These are phyloP conservation scores for Otocyon megalotis DNA, from an alignment of 2,113 vertebrate species.

Conservation along the genomic window DNA sequence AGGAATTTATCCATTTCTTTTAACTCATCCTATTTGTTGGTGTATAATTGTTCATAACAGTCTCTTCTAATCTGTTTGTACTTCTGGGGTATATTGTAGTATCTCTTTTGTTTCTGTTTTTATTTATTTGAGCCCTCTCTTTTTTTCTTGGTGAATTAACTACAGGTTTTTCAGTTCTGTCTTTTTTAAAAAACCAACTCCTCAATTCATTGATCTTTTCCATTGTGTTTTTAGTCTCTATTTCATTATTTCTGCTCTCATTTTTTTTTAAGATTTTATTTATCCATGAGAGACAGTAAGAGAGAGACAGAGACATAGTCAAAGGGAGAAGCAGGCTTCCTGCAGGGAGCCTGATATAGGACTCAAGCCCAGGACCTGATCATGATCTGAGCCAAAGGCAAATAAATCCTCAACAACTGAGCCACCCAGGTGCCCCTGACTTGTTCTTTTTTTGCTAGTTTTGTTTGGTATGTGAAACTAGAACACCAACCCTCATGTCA, in stretches of 20 bases:
- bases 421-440: no score
- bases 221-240: not conserved
- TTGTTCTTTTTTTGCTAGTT: not conserved
- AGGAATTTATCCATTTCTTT: not conserved
- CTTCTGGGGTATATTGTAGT: no score
- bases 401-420: no score
- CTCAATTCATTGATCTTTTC: not conserved
- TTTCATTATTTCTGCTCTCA: not conserved
- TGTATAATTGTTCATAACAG: no score
- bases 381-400: no score
- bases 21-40: not conserved
- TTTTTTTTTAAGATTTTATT: not conserved
- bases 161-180: not conserved
- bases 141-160: not conserved
- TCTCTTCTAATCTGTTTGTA: no score
- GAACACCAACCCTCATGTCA: not conserved
- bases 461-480: not conserved
- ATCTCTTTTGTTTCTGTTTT: not conserved
- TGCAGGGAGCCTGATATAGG: no score
- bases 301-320: no score
- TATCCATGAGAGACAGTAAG: no score
- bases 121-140: not conserved
- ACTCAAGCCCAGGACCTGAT: no score
- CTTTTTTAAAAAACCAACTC: not conserved
- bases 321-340: no score